Evolutionary conservation across 2,888 invertebrate species (phyloP).

Genomic region (Gandaritis pyraliata): DNA sequence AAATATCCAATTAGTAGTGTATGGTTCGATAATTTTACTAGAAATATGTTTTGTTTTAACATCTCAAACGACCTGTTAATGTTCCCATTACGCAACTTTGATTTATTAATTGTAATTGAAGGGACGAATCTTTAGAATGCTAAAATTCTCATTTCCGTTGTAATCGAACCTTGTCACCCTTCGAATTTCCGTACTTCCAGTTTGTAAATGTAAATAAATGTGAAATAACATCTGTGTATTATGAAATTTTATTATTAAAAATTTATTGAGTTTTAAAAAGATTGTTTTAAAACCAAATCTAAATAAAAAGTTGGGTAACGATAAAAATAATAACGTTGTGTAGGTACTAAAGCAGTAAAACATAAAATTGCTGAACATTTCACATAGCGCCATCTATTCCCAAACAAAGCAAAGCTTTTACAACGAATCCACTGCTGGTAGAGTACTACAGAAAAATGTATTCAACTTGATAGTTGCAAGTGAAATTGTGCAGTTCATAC

Average conservation of each 20-base stretch:
- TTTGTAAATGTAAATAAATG: slow-evolving; percentile 20
- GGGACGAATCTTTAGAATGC: slow-evolving; percentile 35
- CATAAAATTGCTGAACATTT: no score
- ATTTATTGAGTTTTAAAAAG: neutral
- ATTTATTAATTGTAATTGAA: slow-evolving; percentile 9
- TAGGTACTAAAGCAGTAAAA: no score
- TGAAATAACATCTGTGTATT: neutral
- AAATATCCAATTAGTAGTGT: no score
- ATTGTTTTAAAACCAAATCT: no score
- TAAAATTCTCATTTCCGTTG: slow-evolving; percentile 40
- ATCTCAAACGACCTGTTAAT: neutral
- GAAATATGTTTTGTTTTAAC: neutral
- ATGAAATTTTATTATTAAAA: neutral
- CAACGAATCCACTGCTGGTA: no score
- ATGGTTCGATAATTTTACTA: neutral
- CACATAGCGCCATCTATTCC: no score
- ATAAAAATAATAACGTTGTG: no score
- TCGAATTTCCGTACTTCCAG: slow-evolving; percentile 35
- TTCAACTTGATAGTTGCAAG: no score
- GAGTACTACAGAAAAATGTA: no score
- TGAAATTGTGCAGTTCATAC: no score
- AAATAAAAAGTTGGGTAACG: no score
- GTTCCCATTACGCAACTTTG: neutral
- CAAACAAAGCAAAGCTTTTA: no score
- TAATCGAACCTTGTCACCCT: slow-evolving; percentile 35